These are phyloP conservation scores for Cebus imitator DNA, from an alignment of 2,113 vertebrate species.

Conservation along the genomic window DNA sequence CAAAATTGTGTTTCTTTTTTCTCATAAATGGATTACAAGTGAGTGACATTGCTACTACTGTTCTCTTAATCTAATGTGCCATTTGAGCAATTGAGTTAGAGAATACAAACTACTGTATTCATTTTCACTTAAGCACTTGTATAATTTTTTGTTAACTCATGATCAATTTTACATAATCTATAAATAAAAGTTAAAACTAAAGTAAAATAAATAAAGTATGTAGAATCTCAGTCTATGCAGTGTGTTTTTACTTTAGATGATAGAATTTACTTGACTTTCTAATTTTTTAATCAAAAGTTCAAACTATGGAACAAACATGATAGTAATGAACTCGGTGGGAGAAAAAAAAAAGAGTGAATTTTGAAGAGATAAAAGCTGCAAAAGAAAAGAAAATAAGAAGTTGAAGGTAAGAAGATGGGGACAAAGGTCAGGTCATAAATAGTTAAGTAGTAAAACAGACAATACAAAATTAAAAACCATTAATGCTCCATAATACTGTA, in stretches of 20 bases:
- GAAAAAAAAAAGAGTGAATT: not conserved
- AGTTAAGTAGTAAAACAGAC: not conserved
- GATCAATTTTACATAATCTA: not conserved
- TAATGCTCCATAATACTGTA: not conserved
- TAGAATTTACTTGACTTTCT: not conserved
- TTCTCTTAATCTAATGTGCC: not conserved
- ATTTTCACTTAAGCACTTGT: not conserved
- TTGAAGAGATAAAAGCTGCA: not conserved
- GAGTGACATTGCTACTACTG: not conserved
- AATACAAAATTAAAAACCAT: not conserved
- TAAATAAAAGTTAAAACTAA: not conserved
- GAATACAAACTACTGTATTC: not conserved
- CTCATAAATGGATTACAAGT: not conserved
- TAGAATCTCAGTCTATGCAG: not conserved
- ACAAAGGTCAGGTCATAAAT: not conserved
- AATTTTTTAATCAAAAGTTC: not conserved
- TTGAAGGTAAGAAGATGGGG: not conserved
- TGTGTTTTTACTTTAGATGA: not conserved
- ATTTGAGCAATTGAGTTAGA: not conserved
- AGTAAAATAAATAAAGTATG: not conserved
- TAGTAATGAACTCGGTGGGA: not conserved
- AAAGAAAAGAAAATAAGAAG: not conserved
- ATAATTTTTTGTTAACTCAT: not conserved
- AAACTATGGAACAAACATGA: not conserved
- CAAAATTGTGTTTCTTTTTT: not conserved